Conservation (phyloP, 1,140 invertebrate genomes). For the Drosophila aff. region DNA sequence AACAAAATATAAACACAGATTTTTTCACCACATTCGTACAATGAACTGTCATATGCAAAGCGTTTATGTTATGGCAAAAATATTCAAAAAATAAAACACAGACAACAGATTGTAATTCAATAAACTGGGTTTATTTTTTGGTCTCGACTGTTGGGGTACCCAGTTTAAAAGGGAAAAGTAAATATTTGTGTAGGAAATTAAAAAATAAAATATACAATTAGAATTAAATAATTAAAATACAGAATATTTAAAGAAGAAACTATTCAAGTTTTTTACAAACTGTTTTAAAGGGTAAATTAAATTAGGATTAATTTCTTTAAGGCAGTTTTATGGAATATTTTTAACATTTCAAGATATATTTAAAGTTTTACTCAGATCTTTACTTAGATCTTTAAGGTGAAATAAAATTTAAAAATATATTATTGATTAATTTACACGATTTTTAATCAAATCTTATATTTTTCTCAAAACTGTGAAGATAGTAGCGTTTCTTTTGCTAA, state of each 20-base stretch:
- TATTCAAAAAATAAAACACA: conserved; percentile 21
- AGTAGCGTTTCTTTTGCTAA: too few species aligned
- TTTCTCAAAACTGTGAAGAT: too few species aligned
- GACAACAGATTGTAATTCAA: not conserved
- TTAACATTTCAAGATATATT: not conserved
- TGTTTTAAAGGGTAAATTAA: not conserved
- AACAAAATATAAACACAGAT: conserved; percentile 31
- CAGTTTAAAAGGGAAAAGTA: too few species aligned
- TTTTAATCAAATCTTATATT: too few species aligned
- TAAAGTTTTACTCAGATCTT: not conserved
- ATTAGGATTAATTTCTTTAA: too few species aligned
- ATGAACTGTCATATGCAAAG: conserved; percentile 49
- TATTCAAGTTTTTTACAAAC: not conserved
- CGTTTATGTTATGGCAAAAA: conserved; percentile 25
- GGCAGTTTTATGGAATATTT: too few species aligned
- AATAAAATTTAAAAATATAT: too few species aligned
- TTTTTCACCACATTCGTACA: conserved; percentile 30
- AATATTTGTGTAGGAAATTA: not conserved
- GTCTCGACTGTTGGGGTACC: not conserved
- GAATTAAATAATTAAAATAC: not conserved
- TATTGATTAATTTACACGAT: too few species aligned
- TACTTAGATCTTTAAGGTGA: too few species aligned
- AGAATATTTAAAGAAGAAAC: not conserved
- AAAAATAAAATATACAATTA: not conserved
- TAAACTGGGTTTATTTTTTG: too few species aligned